phyloP scores from a whole-genome alignment of 1,140 invertebrate species.

The Lithobius niger region DNA sequence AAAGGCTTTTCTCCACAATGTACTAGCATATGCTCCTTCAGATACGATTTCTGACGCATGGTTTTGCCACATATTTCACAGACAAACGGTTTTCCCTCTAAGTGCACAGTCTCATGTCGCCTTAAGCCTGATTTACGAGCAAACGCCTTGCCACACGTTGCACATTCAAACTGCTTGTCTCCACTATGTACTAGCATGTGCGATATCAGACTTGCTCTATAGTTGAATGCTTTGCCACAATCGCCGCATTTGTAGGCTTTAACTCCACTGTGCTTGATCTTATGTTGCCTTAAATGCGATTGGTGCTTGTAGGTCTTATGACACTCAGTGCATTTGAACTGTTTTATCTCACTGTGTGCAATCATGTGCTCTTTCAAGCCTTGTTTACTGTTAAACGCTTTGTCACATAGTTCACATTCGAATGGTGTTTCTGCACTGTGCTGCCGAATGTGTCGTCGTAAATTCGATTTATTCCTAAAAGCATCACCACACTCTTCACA shows the following conservation, averaged over 20 bases:
- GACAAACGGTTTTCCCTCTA: slow-evolving; percentile 20
- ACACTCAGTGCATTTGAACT: too few species aligned
- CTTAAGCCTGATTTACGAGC: slow-evolving; percentile 1
- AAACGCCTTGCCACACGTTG: slow-evolving; percentile 6
- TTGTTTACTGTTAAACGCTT: too few species aligned
- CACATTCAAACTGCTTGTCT: background rate
- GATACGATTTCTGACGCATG: slow-evolving; percentile 20
- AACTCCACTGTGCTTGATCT: slow-evolving; percentile 2
- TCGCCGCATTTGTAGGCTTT: background rate
- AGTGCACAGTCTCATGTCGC: slow-evolving; percentile 16
- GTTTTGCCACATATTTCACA: slow-evolving; percentile 19
- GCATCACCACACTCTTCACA: too few species aligned
- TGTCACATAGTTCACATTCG: too few species aligned
- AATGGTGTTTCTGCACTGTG: too few species aligned
- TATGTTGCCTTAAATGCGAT: slow-evolving; percentile 10
- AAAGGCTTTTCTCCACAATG: too few species aligned
- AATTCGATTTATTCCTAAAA: too few species aligned
- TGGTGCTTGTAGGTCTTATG: slow-evolving; percentile 35
- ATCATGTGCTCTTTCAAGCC: too few species aligned
- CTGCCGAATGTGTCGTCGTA: too few species aligned
- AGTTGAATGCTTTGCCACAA: slow-evolving; percentile 9
- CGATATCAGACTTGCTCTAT: slow-evolving; percentile 1
- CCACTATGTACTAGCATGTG: background rate
- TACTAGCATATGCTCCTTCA: slow-evolving; percentile 19
- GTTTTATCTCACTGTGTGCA: too few species aligned